Percentiles rank a stretch among this genome's conserved stretches.
These are phyloP conservation scores for Cliona cf. orientalis DNA, from an alignment of 37 sponge, comb jelly and placozoan genomes.

Conservation along the genomic window DNA sequence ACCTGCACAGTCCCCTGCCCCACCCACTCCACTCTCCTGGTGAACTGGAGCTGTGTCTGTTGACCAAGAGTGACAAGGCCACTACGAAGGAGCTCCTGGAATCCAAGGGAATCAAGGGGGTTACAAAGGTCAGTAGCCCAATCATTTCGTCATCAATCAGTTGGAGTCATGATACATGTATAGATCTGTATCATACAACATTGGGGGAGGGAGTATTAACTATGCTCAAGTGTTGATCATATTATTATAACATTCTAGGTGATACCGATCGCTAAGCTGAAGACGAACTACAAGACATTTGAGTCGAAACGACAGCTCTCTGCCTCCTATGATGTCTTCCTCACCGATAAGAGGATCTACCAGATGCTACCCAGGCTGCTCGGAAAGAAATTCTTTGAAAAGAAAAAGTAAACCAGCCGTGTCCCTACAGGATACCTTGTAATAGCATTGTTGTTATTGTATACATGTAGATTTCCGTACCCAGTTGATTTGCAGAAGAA, in stretches of 20 bases:
- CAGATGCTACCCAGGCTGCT: slow-evolving; percentile 68
- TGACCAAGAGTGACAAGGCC: slow-evolving; percentile 70
- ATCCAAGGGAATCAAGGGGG: slow-evolving; percentile 49
- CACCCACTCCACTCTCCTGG: slow-evolving; percentile 66
- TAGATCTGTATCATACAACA: too few species aligned
- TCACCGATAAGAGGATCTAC: slow-evolving; percentile 72
- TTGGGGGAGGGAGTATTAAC: too few species aligned
- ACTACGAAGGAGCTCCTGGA: slow-evolving; percentile 54
- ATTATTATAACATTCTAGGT: slow-evolving; percentile 36
- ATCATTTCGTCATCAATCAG: too few species aligned
- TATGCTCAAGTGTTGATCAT: background rate
- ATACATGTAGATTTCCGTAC: slow-evolving; percentile 61
- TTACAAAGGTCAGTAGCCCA: slow-evolving; percentile 62
- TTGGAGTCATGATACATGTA: too few species aligned
- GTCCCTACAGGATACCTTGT: background rate
- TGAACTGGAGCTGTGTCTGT: slow-evolving; percentile 66
- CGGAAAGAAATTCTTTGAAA: slow-evolving; percentile 88
- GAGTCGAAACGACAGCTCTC: slow-evolving; percentile 73
- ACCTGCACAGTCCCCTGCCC: slow-evolving; percentile 53
- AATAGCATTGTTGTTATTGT: background rate
- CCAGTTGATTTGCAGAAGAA: slow-evolving; percentile 75
- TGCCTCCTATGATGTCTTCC: slow-evolving; percentile 69
- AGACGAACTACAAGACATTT: slow-evolving; percentile 80
- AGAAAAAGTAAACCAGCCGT: slow-evolving; percentile 78
- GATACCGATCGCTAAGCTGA: slow-evolving; percentile 75